Percentiles rank a stretch among this genome's conserved stretches.
Conservation (phyloP, 2,113 vertebrate species). For the Petrocephalus zakoni region DNA sequence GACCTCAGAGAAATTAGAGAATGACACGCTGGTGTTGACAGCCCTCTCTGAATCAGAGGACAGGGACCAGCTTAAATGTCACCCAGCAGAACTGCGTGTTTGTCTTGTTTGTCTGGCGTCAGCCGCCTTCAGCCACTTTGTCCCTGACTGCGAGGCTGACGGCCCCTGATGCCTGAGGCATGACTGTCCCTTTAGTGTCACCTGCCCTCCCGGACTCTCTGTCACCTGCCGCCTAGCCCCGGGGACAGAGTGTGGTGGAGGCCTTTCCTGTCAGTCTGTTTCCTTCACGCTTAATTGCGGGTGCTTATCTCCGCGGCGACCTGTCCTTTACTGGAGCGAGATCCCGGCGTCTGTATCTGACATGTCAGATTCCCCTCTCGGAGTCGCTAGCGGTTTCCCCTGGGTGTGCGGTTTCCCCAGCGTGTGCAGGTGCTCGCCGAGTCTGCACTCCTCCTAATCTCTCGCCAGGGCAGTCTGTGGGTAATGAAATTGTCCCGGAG, state of each 20-base stretch:
- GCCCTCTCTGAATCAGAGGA: not conserved
- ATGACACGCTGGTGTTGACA: not conserved
- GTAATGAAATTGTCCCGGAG: slow-evolving; percentile 72
- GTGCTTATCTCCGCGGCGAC: slow-evolving; percentile 51
- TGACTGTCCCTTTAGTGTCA: not conserved
- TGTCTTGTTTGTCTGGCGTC: not conserved
- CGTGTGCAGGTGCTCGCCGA: not conserved
- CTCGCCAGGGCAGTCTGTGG: slow-evolving; percentile 66
- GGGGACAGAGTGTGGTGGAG: slow-evolving; percentile 26
- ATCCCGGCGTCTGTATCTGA: slow-evolving; percentile 46
- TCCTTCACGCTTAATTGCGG: slow-evolving; percentile 40
- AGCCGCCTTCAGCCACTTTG: not conserved
- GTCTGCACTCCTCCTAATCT: slow-evolving; percentile 42
- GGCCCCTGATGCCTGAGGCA: not conserved
- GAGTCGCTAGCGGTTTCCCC: not conserved
- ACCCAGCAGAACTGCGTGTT: no score
- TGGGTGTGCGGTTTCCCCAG: not conserved
- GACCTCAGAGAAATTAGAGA: not conserved
- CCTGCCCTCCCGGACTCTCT: not conserved
- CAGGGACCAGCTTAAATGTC: not conserved
- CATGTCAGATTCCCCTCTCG: slow-evolving; percentile 36
- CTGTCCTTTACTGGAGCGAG: slow-evolving; percentile 51
- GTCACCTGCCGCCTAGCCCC: slow-evolving; percentile 28
- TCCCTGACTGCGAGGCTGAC: not conserved
- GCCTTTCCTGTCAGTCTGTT: slow-evolving; percentile 30